Percentiles rank a stretch among this genome's conserved stretches.
Conservation (phyloP, 2,888 invertebrate genomes). For the Platynereis dumerilii region DNA sequence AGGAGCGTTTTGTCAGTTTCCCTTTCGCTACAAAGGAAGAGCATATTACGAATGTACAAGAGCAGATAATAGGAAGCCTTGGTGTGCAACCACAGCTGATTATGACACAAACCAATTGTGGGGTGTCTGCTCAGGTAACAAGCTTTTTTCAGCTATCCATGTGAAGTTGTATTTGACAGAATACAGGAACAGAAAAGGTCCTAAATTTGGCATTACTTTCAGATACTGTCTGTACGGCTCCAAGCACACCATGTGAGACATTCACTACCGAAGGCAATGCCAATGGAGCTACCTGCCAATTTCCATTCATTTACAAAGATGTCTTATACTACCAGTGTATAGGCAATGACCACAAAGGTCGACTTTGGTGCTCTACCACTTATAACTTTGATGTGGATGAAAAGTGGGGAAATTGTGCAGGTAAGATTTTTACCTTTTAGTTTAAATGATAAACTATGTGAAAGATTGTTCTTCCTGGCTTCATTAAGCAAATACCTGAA, state of each 20-base stretch:
- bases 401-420: slow-evolving; percentile 13
- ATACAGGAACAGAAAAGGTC: too few species aligned
- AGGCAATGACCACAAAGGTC: not conserved
- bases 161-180: too few species aligned
- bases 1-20: slow-evolving; percentile 19
- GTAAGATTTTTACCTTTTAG: not conserved
- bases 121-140: slow-evolving; percentile 14
- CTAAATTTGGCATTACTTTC: too few species aligned
- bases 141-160: not conserved
- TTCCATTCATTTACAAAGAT: slow-evolving; percentile 17
- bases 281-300: slow-evolving; percentile 5
- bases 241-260: too few species aligned
- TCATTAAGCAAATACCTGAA: too few species aligned
- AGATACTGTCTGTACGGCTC: too few species aligned
- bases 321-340: slow-evolving; percentile 17
- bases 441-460: too few species aligned
- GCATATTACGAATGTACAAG: slow-evolving; percentile 6
- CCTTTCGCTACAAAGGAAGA: slow-evolving; percentile 11
- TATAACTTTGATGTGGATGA: not conserved
- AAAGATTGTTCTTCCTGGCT: too few species aligned
- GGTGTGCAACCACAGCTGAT: slow-evolving; percentile 22
- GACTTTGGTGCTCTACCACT: slow-evolving; percentile 12
- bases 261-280: not conserved
- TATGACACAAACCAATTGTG: slow-evolving; percentile 17
- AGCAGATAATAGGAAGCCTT: slow-evolving; percentile 1